Evolutionary conservation across 2,888 invertebrate species (phyloP).

Genomic region (Leistus spinibarbis): DNA sequence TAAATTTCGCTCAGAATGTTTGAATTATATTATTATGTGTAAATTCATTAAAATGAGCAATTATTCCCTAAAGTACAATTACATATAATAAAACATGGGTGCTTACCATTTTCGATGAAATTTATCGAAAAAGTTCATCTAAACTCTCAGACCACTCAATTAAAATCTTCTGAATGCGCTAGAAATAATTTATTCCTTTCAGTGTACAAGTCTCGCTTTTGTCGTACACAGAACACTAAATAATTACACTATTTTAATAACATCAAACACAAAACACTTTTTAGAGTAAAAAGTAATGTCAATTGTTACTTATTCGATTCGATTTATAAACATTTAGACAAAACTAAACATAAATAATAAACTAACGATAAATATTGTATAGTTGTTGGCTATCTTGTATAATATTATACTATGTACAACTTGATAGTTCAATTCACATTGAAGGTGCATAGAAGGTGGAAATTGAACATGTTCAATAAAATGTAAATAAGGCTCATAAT

Average conservation of each 20-base stretch:
- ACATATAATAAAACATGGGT: neutral
- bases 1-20: neutral
- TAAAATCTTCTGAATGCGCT: conserved; percentile 46
- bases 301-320: neutral
- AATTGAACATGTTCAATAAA: no score
- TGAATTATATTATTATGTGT: neutral
- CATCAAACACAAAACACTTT: conserved; percentile 49
- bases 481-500: no score
- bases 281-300: conserved; percentile 7
- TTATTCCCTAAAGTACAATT: conserved; percentile 26
- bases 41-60: neutral
- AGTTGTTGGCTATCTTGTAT: neutral
- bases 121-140: conserved; percentile 31
- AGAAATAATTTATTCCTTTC: conserved; percentile 57
- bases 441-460: no score
- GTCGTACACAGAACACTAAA: conserved; percentile 26
- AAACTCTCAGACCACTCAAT: conserved; percentile 34
- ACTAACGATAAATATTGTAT: conserved; percentile 4
- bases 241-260: conserved; percentile 42
- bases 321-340: neutral
- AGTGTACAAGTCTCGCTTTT: conserved; percentile 57
- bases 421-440: neutral
- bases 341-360: conserved; percentile 2
- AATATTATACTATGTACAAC: neutral
- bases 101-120: neutral